These are phyloP conservation scores for Chrysolina oricalcia DNA, from an alignment of 2,888 invertebrate genomes.

Conservation along the genomic window DNA sequence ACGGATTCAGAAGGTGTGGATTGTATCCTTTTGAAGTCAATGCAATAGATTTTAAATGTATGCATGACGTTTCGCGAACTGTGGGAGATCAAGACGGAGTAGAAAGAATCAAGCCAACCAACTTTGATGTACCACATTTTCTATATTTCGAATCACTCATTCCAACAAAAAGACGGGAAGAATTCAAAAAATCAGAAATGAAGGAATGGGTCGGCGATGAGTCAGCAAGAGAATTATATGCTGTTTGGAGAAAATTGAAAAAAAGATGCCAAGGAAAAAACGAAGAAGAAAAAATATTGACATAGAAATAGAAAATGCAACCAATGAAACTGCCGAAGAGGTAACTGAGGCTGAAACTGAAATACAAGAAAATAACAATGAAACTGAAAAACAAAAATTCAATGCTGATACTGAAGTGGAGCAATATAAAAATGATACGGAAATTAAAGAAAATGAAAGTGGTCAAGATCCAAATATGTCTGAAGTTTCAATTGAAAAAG, in stretches of 20 bases:
- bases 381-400: too few species aligned
- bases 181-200: slow-evolving; percentile 21
- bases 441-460: slow-evolving; percentile 8
- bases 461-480: not conserved
- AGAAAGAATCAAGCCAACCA: slow-evolving; percentile 43
- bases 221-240: slow-evolving; percentile 18
- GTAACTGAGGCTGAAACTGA: not conserved
- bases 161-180: too few species aligned
- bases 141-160: too few species aligned
- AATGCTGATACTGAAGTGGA: not conserved
- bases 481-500: slow-evolving; percentile 1
- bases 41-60: too few species aligned
- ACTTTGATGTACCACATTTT: slow-evolving; percentile 50
- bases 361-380: slow-evolving; percentile 2
- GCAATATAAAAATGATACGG: not conserved
- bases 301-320: not conserved
- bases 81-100: slow-evolving; percentile 31
- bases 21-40: too few species aligned
- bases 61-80: too few species aligned
- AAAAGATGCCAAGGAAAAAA: not conserved
- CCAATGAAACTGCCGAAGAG: slow-evolving; percentile 2
- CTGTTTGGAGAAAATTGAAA: too few species aligned
- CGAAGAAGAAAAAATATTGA: not conserved
- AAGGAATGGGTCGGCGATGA: slow-evolving; percentile 14
- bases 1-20: too few species aligned